Conservation (phyloP, 1,140 invertebrate genomes). For the Cepaea nemoralis region DNA sequence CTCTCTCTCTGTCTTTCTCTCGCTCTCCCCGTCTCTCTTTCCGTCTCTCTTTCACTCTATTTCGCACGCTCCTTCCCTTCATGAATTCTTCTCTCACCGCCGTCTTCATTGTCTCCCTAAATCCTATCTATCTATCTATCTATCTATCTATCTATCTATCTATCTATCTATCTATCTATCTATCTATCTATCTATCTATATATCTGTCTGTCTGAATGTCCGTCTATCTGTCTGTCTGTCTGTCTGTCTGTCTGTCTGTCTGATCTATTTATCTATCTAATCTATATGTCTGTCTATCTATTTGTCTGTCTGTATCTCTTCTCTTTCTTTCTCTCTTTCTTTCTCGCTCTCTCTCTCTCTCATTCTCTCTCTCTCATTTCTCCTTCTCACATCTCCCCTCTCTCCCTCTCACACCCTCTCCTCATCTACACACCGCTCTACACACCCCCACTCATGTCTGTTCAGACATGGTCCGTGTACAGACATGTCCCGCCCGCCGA, state of each 20-base stretch:
- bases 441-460: too few relatives aligned
- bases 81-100: background rate
- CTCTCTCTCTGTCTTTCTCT: background rate
- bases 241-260: too few relatives aligned
- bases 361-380: background rate
- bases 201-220: background rate
- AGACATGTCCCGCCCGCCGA: too few relatives aligned
- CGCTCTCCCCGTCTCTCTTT: conserved; percentile 8
- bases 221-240: background rate
- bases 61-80: background rate
- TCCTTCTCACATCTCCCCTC: background rate
- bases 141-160: conserved; percentile 24
- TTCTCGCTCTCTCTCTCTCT: too few relatives aligned
- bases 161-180: conserved; percentile 15
- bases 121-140: conserved; percentile 9
- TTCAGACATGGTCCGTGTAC: too few relatives aligned
- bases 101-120: background rate
- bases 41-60: background rate
- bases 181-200: conserved; percentile 20
- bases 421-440: too few relatives aligned
- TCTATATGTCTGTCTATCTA: background rate
- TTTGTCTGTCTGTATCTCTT: too few relatives aligned
- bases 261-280: conserved; percentile 14
- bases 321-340: too few relatives aligned
- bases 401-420: too few relatives aligned